A percentile compares a stretch with the other conserved stretches of the same genome.
Evolutionary conservation across 2,113 vertebrate genomes (phyloP).

Genomic region (Setophaga coronata): DNA sequence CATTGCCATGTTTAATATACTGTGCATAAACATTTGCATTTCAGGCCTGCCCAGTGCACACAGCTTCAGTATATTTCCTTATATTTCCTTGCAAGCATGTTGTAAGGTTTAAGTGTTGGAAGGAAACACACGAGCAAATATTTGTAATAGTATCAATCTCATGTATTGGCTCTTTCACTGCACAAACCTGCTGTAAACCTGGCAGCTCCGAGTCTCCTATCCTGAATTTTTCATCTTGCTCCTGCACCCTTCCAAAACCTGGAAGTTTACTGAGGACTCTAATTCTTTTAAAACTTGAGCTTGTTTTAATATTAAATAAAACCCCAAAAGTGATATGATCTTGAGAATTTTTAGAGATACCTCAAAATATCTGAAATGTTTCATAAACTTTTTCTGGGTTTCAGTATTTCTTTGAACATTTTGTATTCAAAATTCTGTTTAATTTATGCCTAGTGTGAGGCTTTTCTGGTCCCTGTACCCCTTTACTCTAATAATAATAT

Average conservation of each 20-base stretch:
- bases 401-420: neutral
- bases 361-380: neutral
- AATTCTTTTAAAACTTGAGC: neutral
- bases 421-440: neutral
- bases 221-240: neutral
- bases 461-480: neutral
- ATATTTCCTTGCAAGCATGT: neutral
- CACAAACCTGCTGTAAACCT: neutral
- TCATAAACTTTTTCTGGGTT: accelerated
- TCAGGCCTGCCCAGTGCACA: neutral
- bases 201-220: neutral
- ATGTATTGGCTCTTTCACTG: neutral
- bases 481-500: neutral
- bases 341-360: neutral
- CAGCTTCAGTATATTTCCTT: neutral
- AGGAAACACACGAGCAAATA: neutral
- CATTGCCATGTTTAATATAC: neutral
- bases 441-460: neutral
- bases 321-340: accelerated
- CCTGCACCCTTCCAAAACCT: neutral
- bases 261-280: neutral
- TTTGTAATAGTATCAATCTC: neutral
- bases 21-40: neutral
- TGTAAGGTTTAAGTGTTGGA: neutral
- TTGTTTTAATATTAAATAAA: neutral